A percentile compares a stretch with the other conserved stretches of the same genome.
Conservation (phyloP, 2,888 invertebrate species). For the Alloplasta piceator region DNA sequence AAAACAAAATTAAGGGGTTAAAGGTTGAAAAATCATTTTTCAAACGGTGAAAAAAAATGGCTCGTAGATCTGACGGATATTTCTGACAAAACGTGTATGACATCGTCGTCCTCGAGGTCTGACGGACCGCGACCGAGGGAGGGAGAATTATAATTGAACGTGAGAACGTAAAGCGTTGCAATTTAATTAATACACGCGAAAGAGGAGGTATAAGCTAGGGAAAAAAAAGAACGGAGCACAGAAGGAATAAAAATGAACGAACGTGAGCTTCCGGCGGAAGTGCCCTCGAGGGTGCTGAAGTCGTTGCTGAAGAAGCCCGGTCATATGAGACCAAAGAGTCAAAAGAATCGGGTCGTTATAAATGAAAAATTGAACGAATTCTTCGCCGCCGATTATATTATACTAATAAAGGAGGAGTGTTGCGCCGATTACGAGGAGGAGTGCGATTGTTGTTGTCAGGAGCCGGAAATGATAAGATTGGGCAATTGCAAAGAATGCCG, state of each 20-base stretch:
- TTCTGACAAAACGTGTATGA: too few species aligned
- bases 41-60: too few species aligned
- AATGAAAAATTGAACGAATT: conserved; percentile 95
- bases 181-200: not conserved
- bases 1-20: too few species aligned
- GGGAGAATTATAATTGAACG: conserved; percentile 21
- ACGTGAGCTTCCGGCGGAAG: conserved; percentile 71
- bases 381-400: conserved; percentile 96
- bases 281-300: conserved; percentile 84
- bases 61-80: not conserved
- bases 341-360: conserved; percentile 93
- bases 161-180: conserved; percentile 18
- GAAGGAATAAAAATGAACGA: conserved; percentile 64
- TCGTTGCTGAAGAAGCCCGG: conserved; percentile 91
- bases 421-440: conserved; percentile 92
- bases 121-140: not conserved
- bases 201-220: not conserved
- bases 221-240: conserved; percentile 7
- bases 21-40: too few species aligned
- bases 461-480: conserved; percentile 87
- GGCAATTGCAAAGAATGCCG: conserved; percentile 85
- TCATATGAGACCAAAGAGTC: conserved; percentile 86
- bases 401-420: conserved; percentile 94
- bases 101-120: too few species aligned
- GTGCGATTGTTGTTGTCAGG: conserved; percentile 89